phyloP scores from a whole-genome alignment of 2,797 vertebrate genomes.

The Parambassis ranga region DNA sequence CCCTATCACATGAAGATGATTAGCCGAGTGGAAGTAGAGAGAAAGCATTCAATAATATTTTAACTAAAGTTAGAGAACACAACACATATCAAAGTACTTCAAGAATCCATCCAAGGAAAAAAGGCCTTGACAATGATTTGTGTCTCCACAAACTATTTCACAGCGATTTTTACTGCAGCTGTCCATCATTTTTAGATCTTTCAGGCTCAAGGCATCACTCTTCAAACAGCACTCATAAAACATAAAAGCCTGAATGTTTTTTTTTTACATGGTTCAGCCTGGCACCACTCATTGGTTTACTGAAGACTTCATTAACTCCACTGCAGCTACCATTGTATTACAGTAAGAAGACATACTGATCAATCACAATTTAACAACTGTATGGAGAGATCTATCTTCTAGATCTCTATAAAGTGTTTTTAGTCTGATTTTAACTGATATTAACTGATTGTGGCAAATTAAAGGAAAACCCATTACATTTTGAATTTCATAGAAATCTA shows the following conservation, averaged over 20 bases:
- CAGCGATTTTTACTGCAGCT: slow-evolving; percentile 53
- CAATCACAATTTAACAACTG: not conserved
- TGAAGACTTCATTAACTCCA: slow-evolving; percentile 45
- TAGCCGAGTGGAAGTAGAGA: not conserved
- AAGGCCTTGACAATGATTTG: slow-evolving; percentile 59
- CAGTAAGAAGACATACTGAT: not conserved
- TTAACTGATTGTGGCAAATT: too few relatives aligned
- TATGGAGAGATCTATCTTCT: too few relatives aligned
- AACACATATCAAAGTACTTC: slow-evolving; percentile 46
- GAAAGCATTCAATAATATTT: too few relatives aligned
- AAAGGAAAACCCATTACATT: too few relatives aligned
- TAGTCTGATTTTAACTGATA: too few relatives aligned
- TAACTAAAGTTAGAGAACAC: slow-evolving; percentile 13
- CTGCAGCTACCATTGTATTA: not conserved
- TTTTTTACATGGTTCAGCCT: slow-evolving; percentile 29
- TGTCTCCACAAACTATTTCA: slow-evolving; percentile 48
- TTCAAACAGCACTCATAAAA: slow-evolving; percentile 66
- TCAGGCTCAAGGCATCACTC: slow-evolving; percentile 54
- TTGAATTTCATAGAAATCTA: not conserved
- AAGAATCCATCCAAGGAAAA: slow-evolving; percentile 38
- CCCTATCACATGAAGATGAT: slow-evolving; percentile 24
- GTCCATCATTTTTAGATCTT: slow-evolving; percentile 63
- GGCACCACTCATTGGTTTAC: slow-evolving; percentile 56
- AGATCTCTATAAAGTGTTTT: too few relatives aligned
- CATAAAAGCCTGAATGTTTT: slow-evolving; percentile 60